Evolutionary conservation across 2,797 vertebrate genomes (phyloP), one percentile per base, ranked within the genome.

Genomic region (Philypnodon macrostomus): DNA sequence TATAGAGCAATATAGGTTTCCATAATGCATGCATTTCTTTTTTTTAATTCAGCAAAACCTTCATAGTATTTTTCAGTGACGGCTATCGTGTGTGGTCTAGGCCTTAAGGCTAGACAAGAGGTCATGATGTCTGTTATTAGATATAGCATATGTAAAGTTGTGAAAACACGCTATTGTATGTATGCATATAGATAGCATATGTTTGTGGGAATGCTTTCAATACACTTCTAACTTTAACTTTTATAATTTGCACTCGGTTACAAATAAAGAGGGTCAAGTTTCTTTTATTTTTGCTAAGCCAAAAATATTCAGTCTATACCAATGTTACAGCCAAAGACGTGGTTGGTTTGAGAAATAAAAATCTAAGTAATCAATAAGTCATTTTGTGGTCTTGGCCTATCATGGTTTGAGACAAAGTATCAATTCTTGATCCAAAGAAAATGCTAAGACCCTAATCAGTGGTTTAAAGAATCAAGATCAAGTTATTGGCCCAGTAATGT

Each of bases 41-140:
- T 29, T 62, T 17, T 18, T 3, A 17, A 5, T 18, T 46, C 17
- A 44, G 54, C 24, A 63, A 29, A 47, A 13, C 6, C 12, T 68
- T 63, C 37, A 26, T 1, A 38, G 19, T 48, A 14, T 53, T 37
- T 71, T 67, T 55, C 51, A 66, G 52, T 39, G 29, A 61, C 38
- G 30, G 66, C 31, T 53, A 53, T 49, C 63, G 44, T 38, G n/a
- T 63, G 56, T 70, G 32, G 42, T 77, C 58, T 57, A 61, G 36
- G 63, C 57, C 54, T 60, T 24, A 4, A 41, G 53, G 58, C 55
- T 53, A 21, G 17, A 12, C 21, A 36, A 26, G 19, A 38, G 39
- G 34, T 38, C 29, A 38, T 18, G 13, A 42, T 53, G 48, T 61
- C n/a, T n/a, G n/a, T n/a, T 54, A 52, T 58, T 63, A 15, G 32